Percentiles rank a stretch among this genome's conserved stretches.
phyloP scores from a whole-genome alignment of 2,888 invertebrate genomes.

The Heliconius charithonia region DNA sequence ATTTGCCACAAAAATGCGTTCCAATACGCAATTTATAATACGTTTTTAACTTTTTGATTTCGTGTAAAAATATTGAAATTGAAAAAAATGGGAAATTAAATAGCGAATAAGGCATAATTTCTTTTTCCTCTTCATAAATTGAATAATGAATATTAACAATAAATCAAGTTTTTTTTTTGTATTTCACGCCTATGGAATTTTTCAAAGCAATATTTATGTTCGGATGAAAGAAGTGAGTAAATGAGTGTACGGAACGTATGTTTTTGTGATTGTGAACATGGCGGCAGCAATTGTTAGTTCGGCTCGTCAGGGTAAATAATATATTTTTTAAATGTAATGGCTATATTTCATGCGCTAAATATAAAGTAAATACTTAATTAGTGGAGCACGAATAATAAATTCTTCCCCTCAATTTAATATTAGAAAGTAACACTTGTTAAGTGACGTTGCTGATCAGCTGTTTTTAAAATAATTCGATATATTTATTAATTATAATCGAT shows the following conservation, averaged over 20 bases:
- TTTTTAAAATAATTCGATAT: conserved; percentile 24
- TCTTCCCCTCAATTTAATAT: background rate
- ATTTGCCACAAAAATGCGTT: conserved; percentile 7
- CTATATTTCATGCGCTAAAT: background rate
- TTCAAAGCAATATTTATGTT: background rate
- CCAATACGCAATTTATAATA: background rate
- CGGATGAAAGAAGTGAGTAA: background rate
- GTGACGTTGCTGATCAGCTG: conserved; percentile 43
- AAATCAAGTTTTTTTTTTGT: background rate
- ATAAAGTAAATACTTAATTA: background rate
- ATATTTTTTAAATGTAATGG: conserved; percentile 51
- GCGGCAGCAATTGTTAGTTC: conserved; percentile 81
- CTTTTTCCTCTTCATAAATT: background rate
- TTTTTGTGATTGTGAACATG: conserved; percentile 65
- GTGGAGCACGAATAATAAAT: background rate
- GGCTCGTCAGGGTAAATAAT: conserved; percentile 82
- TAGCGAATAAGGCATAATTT: background rate
- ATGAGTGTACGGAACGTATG: conserved; percentile 55
- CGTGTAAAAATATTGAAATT: too few relatives aligned
- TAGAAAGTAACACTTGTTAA: conserved; percentile 9
- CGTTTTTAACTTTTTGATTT: background rate
- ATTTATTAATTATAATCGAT: background rate
- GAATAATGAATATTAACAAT: background rate
- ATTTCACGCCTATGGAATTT: background rate
- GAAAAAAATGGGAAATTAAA: too few relatives aligned